Conservation (phyloP, 2,888 invertebrate genomes). For the Apamea crenata region DNA sequence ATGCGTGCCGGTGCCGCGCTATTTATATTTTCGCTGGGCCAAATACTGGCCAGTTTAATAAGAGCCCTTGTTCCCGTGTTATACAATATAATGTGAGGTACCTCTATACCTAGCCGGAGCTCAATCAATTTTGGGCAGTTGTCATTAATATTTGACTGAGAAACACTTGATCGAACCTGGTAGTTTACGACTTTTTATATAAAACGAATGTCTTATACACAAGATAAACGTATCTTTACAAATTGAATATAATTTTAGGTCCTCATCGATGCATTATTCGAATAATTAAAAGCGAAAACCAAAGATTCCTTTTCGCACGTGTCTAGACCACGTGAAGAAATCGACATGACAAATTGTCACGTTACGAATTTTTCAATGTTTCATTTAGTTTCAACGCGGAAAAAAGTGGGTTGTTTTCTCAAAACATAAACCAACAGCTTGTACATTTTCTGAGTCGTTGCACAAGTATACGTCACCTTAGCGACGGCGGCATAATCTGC, state of each 20-base stretch:
- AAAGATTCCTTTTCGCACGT: not conserved
- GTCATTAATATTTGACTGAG: constrained; percentile 75
- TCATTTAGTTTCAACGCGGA: not conserved
- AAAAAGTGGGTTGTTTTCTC: not conserved
- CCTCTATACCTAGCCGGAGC: constrained; percentile 63
- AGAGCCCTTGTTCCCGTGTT: constrained; percentile 66
- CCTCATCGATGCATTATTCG: not conserved
- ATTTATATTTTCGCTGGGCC: constrained; percentile 86
- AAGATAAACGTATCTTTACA: not conserved
- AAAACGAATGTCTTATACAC: constrained; percentile 35
- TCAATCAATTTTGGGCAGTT: constrained; percentile 63
- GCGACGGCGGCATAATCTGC: not conserved
- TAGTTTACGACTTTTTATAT: constrained; percentile 50
- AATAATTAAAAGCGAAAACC: not conserved
- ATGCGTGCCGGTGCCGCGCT: constrained; percentile 76
- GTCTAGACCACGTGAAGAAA: constrained; percentile 6
- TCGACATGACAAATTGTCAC: constrained; percentile 25
- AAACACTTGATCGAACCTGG: constrained; percentile 74
- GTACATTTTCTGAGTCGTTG: not conserved
- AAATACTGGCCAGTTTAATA: constrained; percentile 68
- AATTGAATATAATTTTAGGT: not conserved
- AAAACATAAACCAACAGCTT: not conserved
- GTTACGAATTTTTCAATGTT: not conserved
- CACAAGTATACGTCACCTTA: not conserved
- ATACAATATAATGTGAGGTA: constrained; percentile 44